A percentile compares a stretch with the other conserved stretches of the same genome.
phyloP scores from a whole-genome alignment of 2,113 vertebrate genomes.

The Mus spicilegus region DNA sequence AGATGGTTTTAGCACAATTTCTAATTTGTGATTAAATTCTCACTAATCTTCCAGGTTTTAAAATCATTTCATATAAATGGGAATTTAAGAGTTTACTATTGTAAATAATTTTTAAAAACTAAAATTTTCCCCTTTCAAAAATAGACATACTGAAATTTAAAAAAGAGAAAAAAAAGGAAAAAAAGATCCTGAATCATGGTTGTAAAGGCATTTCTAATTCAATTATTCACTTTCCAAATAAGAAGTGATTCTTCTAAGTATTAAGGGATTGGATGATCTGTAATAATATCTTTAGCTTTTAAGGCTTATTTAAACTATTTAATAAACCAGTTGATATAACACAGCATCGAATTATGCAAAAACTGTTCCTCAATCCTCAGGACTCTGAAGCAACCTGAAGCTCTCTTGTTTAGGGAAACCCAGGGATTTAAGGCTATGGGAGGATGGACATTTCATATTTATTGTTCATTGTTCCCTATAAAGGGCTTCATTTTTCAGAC shows the following conservation, averaged over 20 bases:
- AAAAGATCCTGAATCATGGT: background rate
- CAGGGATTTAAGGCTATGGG: background rate
- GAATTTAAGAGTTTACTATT: background rate
- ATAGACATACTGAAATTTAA: background rate
- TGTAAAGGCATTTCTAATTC: background rate
- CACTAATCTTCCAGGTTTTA: background rate
- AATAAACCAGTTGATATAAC: background rate
- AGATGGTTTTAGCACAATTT: background rate
- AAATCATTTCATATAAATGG: background rate
- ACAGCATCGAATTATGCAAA: background rate
- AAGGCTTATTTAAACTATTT: background rate
- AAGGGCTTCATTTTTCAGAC: background rate
- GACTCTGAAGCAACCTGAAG: background rate
- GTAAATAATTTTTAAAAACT: background rate
- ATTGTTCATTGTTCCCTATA: background rate
- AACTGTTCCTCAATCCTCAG: background rate
- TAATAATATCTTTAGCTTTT: background rate
- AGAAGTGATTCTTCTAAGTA: background rate
- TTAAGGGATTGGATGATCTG: background rate
- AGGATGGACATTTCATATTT: background rate
- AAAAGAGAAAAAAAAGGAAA: background rate
- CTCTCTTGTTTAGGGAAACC: background rate
- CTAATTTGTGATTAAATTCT: background rate
- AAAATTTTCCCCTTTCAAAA: background rate
- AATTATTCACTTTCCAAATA: background rate